phyloP scores from a whole-genome alignment of 2,113 vertebrate species.

The Argyrosomus japonicus region DNA sequence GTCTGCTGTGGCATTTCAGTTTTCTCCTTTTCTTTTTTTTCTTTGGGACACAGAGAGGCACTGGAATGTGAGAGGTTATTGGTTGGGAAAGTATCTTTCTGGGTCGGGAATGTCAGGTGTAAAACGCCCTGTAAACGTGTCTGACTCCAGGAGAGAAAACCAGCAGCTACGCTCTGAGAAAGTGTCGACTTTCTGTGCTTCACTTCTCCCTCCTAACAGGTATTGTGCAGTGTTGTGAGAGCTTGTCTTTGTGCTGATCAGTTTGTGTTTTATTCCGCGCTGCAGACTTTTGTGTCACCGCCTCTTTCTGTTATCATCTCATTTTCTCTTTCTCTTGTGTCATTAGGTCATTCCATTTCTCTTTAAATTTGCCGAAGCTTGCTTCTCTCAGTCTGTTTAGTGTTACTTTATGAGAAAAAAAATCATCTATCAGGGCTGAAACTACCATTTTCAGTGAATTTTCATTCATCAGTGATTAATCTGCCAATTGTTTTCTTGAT shows the following conservation, averaged over 20 bases:
- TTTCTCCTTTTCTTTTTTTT: not conserved
- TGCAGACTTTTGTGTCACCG: slow-evolving; percentile 30
- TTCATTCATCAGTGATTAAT: not conserved
- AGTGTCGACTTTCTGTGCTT: slow-evolving; percentile 41
- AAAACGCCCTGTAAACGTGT: slow-evolving; percentile 42
- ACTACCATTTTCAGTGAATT: not conserved
- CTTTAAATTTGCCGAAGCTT: not conserved
- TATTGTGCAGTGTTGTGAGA: slow-evolving; percentile 47
- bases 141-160: slow-evolving; percentile 44
- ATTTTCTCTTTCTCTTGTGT: not conserved
- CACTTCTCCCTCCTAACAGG: slow-evolving; percentile 59
- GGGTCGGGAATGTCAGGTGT: slow-evolving; percentile 73
- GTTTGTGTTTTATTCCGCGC: slow-evolving; percentile 21
- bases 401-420: not conserved
- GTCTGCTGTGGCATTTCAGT: slow-evolving; percentile 48
- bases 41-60: not conserved
- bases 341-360: not conserved
- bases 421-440: not conserved
- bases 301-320: slow-evolving; percentile 3
- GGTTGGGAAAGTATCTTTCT: slow-evolving; percentile 47
- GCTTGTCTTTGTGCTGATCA: slow-evolving; percentile 35
- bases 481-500: not conserved
- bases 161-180: slow-evolving; percentile 37
- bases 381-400: too few relatives aligned
- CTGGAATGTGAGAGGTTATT: slow-evolving; percentile 63